These are phyloP conservation scores for Zalophus californianus DNA, from an alignment of 2,797 vertebrate genomes.

Conservation along the genomic window DNA sequence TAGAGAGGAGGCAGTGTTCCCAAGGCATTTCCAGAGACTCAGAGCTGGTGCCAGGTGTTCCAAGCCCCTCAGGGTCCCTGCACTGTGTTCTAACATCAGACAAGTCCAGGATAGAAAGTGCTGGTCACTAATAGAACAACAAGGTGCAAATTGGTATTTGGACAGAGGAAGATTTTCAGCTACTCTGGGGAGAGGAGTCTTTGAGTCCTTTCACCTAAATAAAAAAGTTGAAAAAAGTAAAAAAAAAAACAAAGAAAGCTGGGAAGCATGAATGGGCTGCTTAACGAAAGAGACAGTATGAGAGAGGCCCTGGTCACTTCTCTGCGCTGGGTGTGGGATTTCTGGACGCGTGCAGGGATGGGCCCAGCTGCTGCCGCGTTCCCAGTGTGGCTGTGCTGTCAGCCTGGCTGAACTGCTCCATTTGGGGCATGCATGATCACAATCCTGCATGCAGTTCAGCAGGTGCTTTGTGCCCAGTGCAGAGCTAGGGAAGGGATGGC, in stretches of 20 bases:
- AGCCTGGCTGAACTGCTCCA: not conserved
- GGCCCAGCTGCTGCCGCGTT: fast-evolving
- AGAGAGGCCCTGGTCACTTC: not conserved
- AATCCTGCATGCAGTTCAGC: not conserved
- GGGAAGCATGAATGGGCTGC: not conserved
- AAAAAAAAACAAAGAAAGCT: too few relatives aligned
- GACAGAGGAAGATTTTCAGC: not conserved
- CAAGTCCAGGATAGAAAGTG: not conserved
- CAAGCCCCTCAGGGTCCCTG: too few relatives aligned
- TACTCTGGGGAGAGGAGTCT: not conserved
- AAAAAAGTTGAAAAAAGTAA: not conserved
- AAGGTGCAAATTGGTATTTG: not conserved
- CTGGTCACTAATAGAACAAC: not conserved
- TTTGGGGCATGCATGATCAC: not conserved
- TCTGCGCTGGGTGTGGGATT: fast-evolving
- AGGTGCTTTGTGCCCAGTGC: not conserved
- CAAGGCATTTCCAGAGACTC: not conserved
- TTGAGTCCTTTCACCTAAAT: not conserved
- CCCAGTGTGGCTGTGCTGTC: fast-evolving
- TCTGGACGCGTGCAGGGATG: not conserved
- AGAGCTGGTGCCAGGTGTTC: not conserved
- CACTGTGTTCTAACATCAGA: not conserved
- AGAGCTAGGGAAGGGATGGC: not conserved
- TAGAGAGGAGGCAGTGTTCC: not conserved
- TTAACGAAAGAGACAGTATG: fast-evolving